These are phyloP conservation scores for Sorex araneus DNA, from an alignment of 2,113 vertebrate species.

Conservation along the genomic window DNA sequence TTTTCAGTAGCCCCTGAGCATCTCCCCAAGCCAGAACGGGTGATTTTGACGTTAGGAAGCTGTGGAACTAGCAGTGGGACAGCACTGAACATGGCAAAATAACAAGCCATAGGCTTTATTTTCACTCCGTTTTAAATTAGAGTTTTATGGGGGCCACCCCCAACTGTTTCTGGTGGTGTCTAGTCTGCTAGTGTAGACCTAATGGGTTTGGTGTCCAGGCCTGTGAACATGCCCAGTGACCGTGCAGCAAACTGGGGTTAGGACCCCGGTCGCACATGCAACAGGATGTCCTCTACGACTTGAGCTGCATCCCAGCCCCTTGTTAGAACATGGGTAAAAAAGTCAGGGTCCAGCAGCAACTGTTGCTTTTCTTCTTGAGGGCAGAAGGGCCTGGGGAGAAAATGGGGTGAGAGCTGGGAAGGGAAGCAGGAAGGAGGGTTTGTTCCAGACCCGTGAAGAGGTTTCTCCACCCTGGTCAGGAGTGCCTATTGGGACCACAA, in stretches of 20 bases:
- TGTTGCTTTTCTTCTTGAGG: background rate
- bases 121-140: too few species aligned
- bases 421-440: background rate
- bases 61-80: background rate
- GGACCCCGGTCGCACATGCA: background rate
- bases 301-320: too few species aligned
- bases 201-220: too few species aligned
- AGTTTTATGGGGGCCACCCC: too few species aligned
- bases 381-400: background rate
- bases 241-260: background rate
- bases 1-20: too few species aligned
- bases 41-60: conserved; percentile 22
- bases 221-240: too few species aligned
- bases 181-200: too few species aligned
- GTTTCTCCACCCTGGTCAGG: background rate
- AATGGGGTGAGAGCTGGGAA: background rate
- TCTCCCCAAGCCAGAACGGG: background rate
- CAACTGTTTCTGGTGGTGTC: too few species aligned
- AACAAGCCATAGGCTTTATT: background rate
- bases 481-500: background rate
- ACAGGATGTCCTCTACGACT: background rate
- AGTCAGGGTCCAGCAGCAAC: background rate
- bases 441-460: background rate
- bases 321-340: background rate
- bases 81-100: background rate